A percentile compares a stretch with the other conserved stretches of the same genome.
Conservation (phyloP, 2,113 vertebrate species). For the Siniperca knerii region DNA sequence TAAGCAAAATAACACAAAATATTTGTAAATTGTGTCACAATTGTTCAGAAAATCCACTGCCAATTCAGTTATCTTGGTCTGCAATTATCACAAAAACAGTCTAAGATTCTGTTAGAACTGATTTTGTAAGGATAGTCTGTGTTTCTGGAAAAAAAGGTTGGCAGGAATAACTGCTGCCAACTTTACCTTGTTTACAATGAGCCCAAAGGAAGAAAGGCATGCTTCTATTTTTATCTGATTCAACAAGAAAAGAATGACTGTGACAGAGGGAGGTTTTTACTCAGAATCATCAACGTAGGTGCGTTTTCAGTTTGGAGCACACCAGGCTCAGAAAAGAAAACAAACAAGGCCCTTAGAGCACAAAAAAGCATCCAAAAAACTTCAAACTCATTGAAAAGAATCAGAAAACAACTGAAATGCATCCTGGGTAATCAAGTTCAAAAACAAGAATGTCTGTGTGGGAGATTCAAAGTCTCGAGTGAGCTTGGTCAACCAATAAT, state of each 20-base stretch:
- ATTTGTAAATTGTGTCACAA: neutral
- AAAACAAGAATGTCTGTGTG: neutral
- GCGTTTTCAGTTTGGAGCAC: neutral
- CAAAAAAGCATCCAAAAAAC: neutral
- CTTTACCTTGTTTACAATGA: constrained; percentile 17
- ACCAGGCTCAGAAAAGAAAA: neutral
- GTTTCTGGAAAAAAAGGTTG: neutral
- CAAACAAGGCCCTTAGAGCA: neutral
- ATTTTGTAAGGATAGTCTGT: neutral
- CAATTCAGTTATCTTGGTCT: neutral
- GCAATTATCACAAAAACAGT: neutral
- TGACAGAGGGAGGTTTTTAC: constrained; percentile 16
- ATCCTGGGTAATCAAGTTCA: neutral
- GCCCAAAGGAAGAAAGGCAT: neutral
- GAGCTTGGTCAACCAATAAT: neutral
- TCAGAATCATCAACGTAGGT: neutral
- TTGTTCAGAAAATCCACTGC: neutral
- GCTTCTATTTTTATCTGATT: constrained; percentile 35
- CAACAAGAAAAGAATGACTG: neutral
- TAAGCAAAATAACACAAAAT: neutral
- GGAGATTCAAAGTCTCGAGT: neutral
- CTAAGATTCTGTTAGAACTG: neutral
- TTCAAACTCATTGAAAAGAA: constrained; percentile 7
- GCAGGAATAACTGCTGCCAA: constrained; percentile 20
- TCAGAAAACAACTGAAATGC: neutral